Evolutionary conservation across 2,888 invertebrate species (phyloP), one percentile per base, ranked within the genome.

Genomic region (Minunthozetes semirufus): DNA sequence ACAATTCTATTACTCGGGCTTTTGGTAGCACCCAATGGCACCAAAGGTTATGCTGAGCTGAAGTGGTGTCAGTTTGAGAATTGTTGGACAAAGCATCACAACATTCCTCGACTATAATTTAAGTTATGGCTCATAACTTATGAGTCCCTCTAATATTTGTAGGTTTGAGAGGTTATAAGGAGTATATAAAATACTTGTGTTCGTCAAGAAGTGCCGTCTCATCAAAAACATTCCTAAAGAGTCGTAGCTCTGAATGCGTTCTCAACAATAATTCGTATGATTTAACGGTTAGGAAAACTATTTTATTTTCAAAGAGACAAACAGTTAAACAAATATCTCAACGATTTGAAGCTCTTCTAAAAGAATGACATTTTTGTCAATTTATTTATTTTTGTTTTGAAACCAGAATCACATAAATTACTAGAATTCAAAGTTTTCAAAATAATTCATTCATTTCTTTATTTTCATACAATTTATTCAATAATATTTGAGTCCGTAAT

Each of bases 191-290:
- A 29, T 17, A 61, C 33, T 61, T 61, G 25, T 29, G 61, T 61
- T 27, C 29, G 17, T 29, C 27, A 8, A 61, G 29, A 61, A 61
- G 22, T 25, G n/a, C 61, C 29, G 29, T 61, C 33, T 22, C 61
- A 61, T 61, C 61, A 29, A 61, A 61, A 61, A 61, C 61, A 61
- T 61, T 61, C 61, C 61, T 27, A 29, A 61, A 29, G 11, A 33
- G 11, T 29, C 22, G 17, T 61, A 61, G 61, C 25, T 29, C 25
- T 17, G 27, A 27, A 22, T 22, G 29, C 29, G 17, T 25, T 61
- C 61, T 22, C 29, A 22, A 22, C 19, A 3, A 3, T 25, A 61
- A 33, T 33, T 8, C 4, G 3, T 29, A 29, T 61, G 17, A 27
- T 29, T 27, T 61, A 61, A 61, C 5, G 5, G 3, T 22, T 17